These are phyloP conservation scores for Chlorodrepanis virens DNA, from an alignment of 2,113 vertebrate genomes.

Conservation along the genomic window DNA sequence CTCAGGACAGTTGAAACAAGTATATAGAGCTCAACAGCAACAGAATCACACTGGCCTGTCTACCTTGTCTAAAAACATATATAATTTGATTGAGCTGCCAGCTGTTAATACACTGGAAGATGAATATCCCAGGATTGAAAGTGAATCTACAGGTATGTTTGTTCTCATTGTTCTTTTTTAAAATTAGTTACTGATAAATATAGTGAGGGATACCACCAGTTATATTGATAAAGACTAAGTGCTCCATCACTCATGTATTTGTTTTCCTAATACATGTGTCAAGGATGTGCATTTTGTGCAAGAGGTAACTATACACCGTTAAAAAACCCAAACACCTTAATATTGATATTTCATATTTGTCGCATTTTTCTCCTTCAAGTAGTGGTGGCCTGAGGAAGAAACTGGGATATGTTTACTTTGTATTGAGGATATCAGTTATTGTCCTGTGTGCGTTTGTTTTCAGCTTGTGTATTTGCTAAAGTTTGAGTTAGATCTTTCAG, in stretches of 20 bases:
- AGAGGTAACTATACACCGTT: neutral
- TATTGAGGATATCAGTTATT: neutral
- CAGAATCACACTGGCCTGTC: conserved; percentile 76
- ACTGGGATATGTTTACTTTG: neutral
- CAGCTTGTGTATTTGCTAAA: neutral
- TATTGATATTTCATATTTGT: neutral
- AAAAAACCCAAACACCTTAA: neutral
- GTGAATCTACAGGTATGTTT: conserved; percentile 89
- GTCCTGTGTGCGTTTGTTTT: neutral
- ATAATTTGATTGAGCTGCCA: conserved; percentile 84
- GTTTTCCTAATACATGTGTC: neutral
- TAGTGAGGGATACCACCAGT: neutral
- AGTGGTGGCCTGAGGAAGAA: neutral
- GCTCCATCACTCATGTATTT: neutral
- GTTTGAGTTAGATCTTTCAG: neutral
- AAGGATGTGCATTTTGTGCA: neutral
- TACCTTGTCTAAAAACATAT: conserved; percentile 85
- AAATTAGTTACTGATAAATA: neutral
- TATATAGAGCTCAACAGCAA: conserved; percentile 81
- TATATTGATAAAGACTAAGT: neutral
- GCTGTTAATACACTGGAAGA: conserved; percentile 80
- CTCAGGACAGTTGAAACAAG: conserved; percentile 92
- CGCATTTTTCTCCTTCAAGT: neutral
- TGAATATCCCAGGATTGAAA: conserved; percentile 84
- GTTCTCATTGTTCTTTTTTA: neutral